phyloP scores from a whole-genome alignment of 2,888 invertebrate genomes.

The Meandrusa payeni region DNA sequence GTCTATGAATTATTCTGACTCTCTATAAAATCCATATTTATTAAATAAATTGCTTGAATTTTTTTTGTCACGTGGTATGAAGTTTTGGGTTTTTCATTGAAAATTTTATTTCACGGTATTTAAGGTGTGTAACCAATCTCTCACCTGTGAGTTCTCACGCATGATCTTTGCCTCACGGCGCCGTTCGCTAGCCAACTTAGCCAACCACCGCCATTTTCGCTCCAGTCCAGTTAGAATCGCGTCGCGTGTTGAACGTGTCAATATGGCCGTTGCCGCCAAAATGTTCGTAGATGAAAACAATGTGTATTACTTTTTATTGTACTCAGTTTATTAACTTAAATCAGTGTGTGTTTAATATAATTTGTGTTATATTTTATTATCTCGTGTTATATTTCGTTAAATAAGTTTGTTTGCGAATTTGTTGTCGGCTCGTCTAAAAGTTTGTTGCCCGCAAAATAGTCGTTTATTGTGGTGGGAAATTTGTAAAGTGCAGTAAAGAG shows the following conservation, averaged over 20 bases:
- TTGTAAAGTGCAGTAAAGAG: slow-evolving; percentile 16
- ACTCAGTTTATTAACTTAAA: slow-evolving; percentile 31
- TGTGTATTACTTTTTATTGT: slow-evolving; percentile 40
- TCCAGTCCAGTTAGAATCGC: slow-evolving; percentile 61
- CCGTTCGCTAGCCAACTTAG: slow-evolving; percentile 35
- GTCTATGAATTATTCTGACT: too few relatives aligned
- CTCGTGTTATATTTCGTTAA: not conserved
- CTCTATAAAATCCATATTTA: too few relatives aligned
- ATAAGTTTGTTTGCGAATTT: slow-evolving; percentile 22
- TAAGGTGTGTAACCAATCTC: slow-evolving; percentile 26
- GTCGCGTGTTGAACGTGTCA: slow-evolving; percentile 39
- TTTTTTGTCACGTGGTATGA: too few relatives aligned
- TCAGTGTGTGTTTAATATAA: not conserved
- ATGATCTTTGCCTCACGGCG: slow-evolving; percentile 56
- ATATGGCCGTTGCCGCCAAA: slow-evolving; percentile 34
- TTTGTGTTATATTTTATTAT: slow-evolving; percentile 9
- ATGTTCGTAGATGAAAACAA: slow-evolving; percentile 51
- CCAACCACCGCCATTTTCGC: slow-evolving; percentile 54
- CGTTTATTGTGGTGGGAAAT: slow-evolving; percentile 20
- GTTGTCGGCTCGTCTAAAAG: slow-evolving; percentile 18
- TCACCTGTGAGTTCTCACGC: slow-evolving; percentile 44
- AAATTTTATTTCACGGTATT: too few relatives aligned
- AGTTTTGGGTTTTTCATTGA: too few relatives aligned
- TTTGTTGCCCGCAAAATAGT: slow-evolving; percentile 17
- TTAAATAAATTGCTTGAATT: too few relatives aligned